phyloP scores from a whole-genome alignment of 2,888 invertebrate genomes.

The Amphipyra tragopoginis region DNA sequence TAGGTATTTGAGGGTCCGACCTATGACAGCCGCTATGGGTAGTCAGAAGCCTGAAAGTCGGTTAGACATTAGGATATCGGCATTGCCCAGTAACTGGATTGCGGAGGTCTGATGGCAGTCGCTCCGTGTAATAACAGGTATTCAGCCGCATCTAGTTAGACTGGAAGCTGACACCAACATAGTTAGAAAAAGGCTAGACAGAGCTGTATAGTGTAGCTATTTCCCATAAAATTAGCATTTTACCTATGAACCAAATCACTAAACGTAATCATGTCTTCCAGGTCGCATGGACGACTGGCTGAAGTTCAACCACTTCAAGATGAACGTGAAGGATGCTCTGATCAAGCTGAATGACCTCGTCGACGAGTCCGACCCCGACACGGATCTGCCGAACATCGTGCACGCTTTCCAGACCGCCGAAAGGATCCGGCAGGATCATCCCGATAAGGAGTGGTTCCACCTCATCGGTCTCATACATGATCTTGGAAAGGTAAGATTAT shows the following conservation, averaged over 20 bases:
- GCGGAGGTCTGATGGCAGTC: too few species aligned
- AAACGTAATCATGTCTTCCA: not conserved
- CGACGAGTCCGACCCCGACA: constrained; percentile 99
- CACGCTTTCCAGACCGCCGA: constrained; percentile 99
- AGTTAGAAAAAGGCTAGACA: too few species aligned
- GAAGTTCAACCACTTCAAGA: constrained; percentile 95
- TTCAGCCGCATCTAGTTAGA: too few species aligned
- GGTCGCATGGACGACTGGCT: constrained; percentile 94
- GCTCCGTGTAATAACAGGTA: too few species aligned
- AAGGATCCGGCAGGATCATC: constrained; percentile 95
- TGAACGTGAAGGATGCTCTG: constrained; percentile 95
- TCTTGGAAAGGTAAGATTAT: constrained; percentile 94
- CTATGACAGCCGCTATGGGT: too few species aligned
- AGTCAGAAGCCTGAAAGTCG: too few species aligned
- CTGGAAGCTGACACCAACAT: too few species aligned
- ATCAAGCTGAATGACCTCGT: constrained; percentile 96
- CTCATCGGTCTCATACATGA: constrained; percentile 98
- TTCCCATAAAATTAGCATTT: too few species aligned
- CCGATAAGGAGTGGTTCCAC: constrained; percentile 98
- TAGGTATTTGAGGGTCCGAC: too few species aligned
- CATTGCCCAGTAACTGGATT: too few species aligned
- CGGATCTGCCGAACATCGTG: constrained; percentile 97
- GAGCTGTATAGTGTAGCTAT: too few species aligned
- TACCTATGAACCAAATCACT: not conserved
- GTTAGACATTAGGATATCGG: too few species aligned